Conservation (phyloP, 35 echinoderm and acorn worm genomes). For the Ophiothrix spiculata region DNA sequence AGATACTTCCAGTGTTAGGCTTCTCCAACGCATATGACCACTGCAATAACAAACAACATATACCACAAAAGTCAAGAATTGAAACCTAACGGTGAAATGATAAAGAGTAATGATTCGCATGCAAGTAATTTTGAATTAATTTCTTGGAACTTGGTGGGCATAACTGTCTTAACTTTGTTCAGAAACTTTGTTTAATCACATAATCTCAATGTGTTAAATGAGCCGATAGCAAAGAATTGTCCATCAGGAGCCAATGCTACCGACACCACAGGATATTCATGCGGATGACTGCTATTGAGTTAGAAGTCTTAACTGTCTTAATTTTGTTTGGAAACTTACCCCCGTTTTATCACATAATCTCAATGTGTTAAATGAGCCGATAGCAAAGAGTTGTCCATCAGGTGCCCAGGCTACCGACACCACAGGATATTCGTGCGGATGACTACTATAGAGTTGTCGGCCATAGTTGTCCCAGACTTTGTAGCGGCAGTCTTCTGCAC, state of each 20-base stretch:
- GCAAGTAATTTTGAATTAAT: too few species aligned
- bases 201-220: conserved; percentile 90
- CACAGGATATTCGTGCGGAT: conserved; percentile 90
- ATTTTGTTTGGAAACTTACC: conserved; percentile 84
- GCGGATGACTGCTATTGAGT: conserved; percentile 71
- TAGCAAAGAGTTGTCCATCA: conserved; percentile 93
- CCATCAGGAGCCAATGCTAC: conserved; percentile 96
- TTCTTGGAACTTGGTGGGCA: too few species aligned
- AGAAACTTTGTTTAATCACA: conserved; percentile 98
- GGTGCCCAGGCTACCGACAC: conserved; percentile 95
- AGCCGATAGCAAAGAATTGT: conserved; percentile 92
- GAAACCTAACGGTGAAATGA: too few species aligned
- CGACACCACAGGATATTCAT: conserved; percentile 95
- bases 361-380: conserved; percentile 95
- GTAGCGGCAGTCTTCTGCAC: conserved; percentile 92
- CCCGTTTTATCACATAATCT: conserved; percentile 94
- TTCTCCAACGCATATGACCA: conserved; percentile 99
- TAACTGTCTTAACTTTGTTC: too few species aligned
- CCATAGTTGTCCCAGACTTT: conserved; percentile 94
- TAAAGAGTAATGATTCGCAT: too few species aligned
- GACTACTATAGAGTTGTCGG: conserved; percentile 80
- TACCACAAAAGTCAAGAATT: neutral
- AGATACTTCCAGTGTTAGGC: conserved; percentile 94
- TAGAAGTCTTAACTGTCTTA: conserved; percentile 85
- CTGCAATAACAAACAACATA: conserved; percentile 35